Base-by-base conservation (phyloP, 1,140 invertebrate species). In the Acromyrmex echinatior region DNA sequence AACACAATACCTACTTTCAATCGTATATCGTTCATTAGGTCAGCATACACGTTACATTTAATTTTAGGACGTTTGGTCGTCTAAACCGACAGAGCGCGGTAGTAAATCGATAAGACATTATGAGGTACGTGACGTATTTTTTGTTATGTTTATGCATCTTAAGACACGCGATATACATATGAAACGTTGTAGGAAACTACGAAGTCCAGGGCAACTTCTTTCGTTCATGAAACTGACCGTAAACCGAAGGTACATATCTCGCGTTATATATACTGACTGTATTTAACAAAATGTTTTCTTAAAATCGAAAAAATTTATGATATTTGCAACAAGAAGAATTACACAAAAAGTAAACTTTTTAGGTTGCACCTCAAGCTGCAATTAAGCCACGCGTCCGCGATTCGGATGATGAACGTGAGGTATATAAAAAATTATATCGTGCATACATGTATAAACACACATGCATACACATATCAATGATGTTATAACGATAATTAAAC, bases 21-120 rank as follows among this genome's bases (percentile, higher is more conserved):
- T 56, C 14, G 5, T 28, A 18, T n/a, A 25, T 56, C 18, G 35
- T 25, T 45, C n/a, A 25, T 71, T 56, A 16, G n/a, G 9, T 14
- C 28, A 51, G 2, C 14, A 28, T 70, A 66, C 25, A 71, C 58
- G 28, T 71, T 56, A 58, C 31, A 71, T 16, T 39, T 39, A 53
- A 81, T 81, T 81, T 45, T 81, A 81, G 65, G 65, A 81, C 5
- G 53, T 88, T 68, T 86, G 73, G 87, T 74, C 87, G 12, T 58
- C 53, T 12, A 49, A 89, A 28, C 53, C 81, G 58, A 74, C 5
- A 86, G 45, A 58, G 0, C 70, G 58, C 2, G 81, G 76, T 70
- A 82, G 60, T 71, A 81, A 71, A 81, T 25, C 7, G 10, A 14
- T 71, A 81, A 79, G 18, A 66, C 28, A 31, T 51, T 51, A 65